Evolutionary conservation across 2,888 invertebrate genomes (phyloP).

Genomic region (Ennomos fuscantarius): DNA sequence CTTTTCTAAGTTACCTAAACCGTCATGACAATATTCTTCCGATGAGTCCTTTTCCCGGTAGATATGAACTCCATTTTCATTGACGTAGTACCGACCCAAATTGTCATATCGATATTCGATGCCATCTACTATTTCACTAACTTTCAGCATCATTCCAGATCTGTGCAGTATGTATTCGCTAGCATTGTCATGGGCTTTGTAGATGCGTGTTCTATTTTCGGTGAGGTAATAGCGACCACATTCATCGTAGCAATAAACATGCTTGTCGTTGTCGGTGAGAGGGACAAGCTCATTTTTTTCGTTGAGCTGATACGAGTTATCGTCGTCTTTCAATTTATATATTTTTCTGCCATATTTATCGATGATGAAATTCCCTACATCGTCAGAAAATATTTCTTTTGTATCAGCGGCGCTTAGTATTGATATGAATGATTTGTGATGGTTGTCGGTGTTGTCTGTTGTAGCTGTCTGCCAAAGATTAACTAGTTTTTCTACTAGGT

Average conservation of each 20-base stretch:
- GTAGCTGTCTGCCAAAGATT: constrained; percentile 48
- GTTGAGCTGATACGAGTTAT: constrained; percentile 46
- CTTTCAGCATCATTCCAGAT: constrained; percentile 43
- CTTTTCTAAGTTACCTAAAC: constrained; percentile 47
- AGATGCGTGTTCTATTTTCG: constrained; percentile 38
- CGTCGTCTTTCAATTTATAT: constrained; percentile 38
- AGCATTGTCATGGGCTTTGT: constrained; percentile 43
- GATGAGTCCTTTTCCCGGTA: constrained; percentile 42
- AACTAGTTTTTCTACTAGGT: constrained; percentile 48
- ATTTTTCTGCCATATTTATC: constrained; percentile 53
- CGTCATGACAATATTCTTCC: constrained; percentile 45
- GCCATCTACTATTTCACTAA: constrained; percentile 42
- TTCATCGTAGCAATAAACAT: constrained; percentile 53
- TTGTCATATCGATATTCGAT: constrained; percentile 47
- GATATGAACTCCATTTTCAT: constrained; percentile 39
- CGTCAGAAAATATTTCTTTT: constrained; percentile 47
- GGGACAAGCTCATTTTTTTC: constrained; percentile 44
- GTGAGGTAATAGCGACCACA: constrained; percentile 52
- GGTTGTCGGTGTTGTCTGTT: constrained; percentile 2
- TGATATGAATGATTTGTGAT: constrained; percentile 47
- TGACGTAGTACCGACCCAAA: constrained; percentile 48
- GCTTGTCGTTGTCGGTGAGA: constrained; percentile 44
- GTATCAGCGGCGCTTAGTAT: constrained; percentile 47
- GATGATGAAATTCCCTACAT: constrained; percentile 44
- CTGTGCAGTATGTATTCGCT: constrained; percentile 47